These are phyloP conservation scores for Agriotes lineatus DNA, from an alignment of 2,888 invertebrate species.

Conservation along the genomic window DNA sequence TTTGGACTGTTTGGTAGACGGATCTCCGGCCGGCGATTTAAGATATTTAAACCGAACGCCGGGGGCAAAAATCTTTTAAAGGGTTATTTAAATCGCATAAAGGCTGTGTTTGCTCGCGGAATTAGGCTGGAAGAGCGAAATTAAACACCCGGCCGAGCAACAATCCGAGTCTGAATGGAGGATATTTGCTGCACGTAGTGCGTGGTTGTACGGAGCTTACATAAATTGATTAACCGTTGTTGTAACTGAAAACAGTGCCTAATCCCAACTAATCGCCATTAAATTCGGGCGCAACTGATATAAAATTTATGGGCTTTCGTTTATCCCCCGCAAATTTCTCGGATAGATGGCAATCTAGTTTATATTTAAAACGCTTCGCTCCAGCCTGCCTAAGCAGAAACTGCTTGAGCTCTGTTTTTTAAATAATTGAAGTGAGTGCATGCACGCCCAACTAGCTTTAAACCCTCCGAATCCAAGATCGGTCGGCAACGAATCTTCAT, in stretches of 20 bases:
- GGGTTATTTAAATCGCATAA: no score
- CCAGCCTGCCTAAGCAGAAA: not conserved
- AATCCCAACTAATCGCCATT: slow-evolving; percentile 27
- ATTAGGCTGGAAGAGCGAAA: no score
- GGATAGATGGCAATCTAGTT: slow-evolving; percentile 1
- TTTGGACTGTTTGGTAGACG: slow-evolving; percentile 15
- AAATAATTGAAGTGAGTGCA: not conserved
- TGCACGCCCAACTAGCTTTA: no score
- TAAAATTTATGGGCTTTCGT: slow-evolving; percentile 25
- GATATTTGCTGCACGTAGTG: not conserved
- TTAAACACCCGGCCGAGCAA: no score
- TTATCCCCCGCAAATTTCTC: slow-evolving; percentile 12
- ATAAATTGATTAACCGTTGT: slow-evolving; percentile 24
- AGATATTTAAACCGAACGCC: not conserved
- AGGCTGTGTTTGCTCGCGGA: no score
- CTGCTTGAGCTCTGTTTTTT: not conserved
- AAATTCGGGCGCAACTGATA: slow-evolving; percentile 21
- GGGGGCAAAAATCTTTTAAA: not conserved
- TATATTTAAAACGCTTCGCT: not conserved
- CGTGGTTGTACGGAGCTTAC: not conserved
- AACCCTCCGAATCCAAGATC: no score
- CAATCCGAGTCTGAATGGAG: not conserved
- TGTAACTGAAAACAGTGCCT: slow-evolving; percentile 25
- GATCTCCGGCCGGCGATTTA: not conserved
- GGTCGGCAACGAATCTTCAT: no score